These are phyloP conservation scores for Cariama cristata DNA, from an alignment of 2,113 vertebrate species.

Conservation along the genomic window DNA sequence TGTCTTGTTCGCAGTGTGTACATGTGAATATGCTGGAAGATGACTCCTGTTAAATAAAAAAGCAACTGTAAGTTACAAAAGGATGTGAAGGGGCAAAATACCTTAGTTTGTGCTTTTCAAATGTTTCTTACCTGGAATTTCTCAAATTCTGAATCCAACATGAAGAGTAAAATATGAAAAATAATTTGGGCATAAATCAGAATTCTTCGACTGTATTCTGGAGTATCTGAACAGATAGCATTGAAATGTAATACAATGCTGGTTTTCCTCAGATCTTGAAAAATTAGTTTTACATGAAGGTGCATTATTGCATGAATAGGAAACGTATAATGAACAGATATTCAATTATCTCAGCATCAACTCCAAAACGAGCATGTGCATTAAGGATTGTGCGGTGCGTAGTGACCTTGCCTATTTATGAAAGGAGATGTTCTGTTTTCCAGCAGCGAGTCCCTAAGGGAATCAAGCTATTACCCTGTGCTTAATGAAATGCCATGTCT, in stretches of 20 bases:
- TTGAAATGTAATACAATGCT: neutral
- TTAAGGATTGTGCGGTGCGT: neutral
- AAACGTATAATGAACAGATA: neutral
- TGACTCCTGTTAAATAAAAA: neutral
- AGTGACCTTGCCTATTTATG: slow-evolving; percentile 21
- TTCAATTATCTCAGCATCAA: neutral
- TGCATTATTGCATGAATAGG: neutral
- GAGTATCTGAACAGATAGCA: neutral
- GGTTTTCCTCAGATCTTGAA: neutral
- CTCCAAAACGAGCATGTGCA: neutral
- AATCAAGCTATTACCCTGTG: slow-evolving; percentile 13
- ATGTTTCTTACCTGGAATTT: neutral
- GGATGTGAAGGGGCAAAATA: neutral
- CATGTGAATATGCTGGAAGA: neutral
- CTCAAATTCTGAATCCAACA: neutral
- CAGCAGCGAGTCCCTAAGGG: neutral
- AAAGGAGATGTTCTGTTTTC: slow-evolving; percentile 27
- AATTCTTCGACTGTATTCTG: neutral
- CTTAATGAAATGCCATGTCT: slow-evolving; percentile 3
- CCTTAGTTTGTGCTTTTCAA: neutral
- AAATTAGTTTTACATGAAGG: neutral
- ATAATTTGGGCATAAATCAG: neutral
- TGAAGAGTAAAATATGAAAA: neutral
- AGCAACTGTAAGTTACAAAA: neutral
- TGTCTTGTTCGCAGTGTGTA: neutral